These are phyloP conservation scores for Lutraria rhynchaena DNA, from an alignment of 1,140 invertebrate species.

Conservation along the genomic window DNA sequence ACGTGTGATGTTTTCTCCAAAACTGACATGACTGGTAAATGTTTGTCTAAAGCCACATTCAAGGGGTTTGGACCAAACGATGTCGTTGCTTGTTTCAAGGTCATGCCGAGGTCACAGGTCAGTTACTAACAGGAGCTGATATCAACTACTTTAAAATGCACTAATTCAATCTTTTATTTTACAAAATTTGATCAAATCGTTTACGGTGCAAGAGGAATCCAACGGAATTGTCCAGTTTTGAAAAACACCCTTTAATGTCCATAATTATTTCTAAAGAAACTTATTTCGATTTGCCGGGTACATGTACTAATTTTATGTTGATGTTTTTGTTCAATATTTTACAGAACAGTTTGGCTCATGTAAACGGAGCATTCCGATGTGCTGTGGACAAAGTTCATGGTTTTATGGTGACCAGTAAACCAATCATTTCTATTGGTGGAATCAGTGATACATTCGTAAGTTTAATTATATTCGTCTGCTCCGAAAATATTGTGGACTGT, in stretches of 20 bases:
- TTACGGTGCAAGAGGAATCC: no score
- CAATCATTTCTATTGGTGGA: slow-evolving; percentile 35
- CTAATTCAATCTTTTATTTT: no score
- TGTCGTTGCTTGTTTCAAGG: slow-evolving; percentile 40
- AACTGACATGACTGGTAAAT: slow-evolving; percentile 44
- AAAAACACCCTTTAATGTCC: no score
- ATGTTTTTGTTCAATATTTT: not conserved
- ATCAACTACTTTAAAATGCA: no score
- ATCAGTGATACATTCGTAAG: slow-evolving; percentile 48
- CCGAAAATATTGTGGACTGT: no score
- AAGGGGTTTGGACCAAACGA: slow-evolving; percentile 33
- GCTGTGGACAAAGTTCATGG: slow-evolving; percentile 7
- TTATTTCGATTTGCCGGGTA: no score
- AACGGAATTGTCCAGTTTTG: no score
- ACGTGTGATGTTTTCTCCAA: slow-evolving; percentile 37
- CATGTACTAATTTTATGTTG: no score
- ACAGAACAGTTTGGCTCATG: slow-evolving; percentile 34
- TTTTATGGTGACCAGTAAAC: slow-evolving; percentile 17
- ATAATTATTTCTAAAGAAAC: no score
- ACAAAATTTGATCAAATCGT: no score
- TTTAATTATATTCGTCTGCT: no score
- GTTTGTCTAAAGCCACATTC: slow-evolving; percentile 37
- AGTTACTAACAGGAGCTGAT: not conserved
- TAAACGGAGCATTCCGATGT: slow-evolving; percentile 37
- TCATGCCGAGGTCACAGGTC: slow-evolving; percentile 53